These are phyloP conservation scores for Ectemnius cavifrons DNA, from an alignment of 2,888 invertebrate species.

Conservation along the genomic window DNA sequence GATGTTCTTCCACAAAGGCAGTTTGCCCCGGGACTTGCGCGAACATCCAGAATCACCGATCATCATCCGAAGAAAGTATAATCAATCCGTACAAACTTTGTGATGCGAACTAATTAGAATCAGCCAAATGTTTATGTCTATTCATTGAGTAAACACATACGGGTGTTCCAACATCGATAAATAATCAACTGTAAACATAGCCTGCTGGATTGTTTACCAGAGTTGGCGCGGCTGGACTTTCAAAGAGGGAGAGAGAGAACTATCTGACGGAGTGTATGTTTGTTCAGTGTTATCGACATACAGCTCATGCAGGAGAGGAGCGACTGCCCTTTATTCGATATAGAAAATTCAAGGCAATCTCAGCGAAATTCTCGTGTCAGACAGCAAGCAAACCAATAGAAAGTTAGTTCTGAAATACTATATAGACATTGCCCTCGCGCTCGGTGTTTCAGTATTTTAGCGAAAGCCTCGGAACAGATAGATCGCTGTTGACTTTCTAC, in stretches of 20 bases:
- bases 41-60: not conserved
- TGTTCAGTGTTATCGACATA: constrained; percentile 1
- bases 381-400: too few species aligned
- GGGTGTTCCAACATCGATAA: not conserved
- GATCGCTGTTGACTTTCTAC: too few species aligned
- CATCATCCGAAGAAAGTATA: not conserved
- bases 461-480: too few species aligned
- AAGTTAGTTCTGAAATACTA: too few species aligned
- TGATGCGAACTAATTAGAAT: not conserved
- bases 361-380: too few species aligned
- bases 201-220: not conserved
- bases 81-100: not conserved
- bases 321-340: too few species aligned
- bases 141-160: not conserved
- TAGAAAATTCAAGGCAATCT: too few species aligned
- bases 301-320: not conserved
- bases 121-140: not conserved
- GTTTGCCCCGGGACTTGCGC: not conserved
- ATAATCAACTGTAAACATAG: not conserved
- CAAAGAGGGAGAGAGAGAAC: not conserved
- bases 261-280: not conserved
- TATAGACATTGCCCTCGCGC: too few species aligned
- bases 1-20: not conserved
- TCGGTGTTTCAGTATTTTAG: too few species aligned
- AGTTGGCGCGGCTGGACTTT: not conserved